Conservation (phyloP, 2,113 vertebrate genomes). For the Urocynchramus pylzowi region DNA sequence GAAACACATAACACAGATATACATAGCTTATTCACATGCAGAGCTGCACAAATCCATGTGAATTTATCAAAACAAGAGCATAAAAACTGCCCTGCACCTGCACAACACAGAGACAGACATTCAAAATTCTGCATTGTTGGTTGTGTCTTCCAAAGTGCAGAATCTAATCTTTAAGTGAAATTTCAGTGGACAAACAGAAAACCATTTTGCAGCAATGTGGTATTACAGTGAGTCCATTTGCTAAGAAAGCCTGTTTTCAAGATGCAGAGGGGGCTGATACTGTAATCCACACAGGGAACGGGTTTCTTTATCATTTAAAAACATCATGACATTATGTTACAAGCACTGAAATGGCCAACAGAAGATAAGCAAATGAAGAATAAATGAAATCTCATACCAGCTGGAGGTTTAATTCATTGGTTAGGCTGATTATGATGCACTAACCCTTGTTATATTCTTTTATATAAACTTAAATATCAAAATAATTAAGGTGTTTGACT, state of each 20-base stretch:
- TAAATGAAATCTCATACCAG: neutral
- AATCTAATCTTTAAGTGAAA: neutral
- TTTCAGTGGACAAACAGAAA: neutral
- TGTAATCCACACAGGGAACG: neutral
- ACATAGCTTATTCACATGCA: neutral
- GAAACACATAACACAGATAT: neutral
- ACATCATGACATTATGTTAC: neutral
- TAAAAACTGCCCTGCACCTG: neutral
- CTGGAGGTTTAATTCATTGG: neutral
- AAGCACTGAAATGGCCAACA: neutral
- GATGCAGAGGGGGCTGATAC: neutral
- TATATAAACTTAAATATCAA: neutral
- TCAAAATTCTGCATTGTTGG: neutral
- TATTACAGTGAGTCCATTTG: neutral
- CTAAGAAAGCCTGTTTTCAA: neutral
- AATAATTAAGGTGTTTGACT: neutral
- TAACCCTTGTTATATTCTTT: neutral
- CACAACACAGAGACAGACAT: neutral
- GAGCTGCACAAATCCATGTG: neutral
- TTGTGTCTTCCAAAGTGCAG: neutral
- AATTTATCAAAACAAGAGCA: neutral
- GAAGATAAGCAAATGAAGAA: neutral
- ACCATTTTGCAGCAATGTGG: neutral
- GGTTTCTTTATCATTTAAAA: neutral
- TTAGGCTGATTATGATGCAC: constrained; percentile 15